phyloP scores from a whole-genome alignment of 37 sponge, comb jelly and placozoan species.

The Agelas oroides region DNA sequence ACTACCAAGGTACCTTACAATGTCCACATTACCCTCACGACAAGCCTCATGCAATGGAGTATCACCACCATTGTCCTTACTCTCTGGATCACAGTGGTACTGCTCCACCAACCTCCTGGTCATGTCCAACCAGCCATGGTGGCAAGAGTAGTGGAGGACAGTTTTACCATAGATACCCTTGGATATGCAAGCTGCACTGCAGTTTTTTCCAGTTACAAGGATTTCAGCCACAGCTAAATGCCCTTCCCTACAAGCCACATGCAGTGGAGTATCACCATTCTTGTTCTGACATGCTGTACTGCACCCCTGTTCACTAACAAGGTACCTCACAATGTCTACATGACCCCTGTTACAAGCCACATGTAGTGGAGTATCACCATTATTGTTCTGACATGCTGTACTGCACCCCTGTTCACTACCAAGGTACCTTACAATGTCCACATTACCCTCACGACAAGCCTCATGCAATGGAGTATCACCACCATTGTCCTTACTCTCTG shows the following conservation, averaged over 20 bases:
- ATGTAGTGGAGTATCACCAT: not conserved
- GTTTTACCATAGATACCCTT: not conserved
- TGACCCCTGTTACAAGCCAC: not conserved
- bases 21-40: not conserved
- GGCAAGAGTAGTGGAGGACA: not conserved
- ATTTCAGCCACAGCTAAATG: not conserved
- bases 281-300: too few species aligned
- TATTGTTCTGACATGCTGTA: too few species aligned
- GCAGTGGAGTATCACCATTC: slow-evolving; percentile 17
- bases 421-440: too few species aligned
- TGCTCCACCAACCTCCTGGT: too few species aligned
- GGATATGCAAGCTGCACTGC: not conserved
- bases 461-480: too few species aligned
- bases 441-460: too few species aligned
- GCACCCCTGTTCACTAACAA: not conserved
- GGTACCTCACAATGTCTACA: not conserved
- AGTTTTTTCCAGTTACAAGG: not conserved
- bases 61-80: too few species aligned
- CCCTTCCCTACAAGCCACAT: slow-evolving; percentile 2
- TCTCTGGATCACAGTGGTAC: too few species aligned
- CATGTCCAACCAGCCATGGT: too few species aligned
- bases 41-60: slow-evolving; percentile 27
- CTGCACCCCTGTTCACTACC: too few species aligned
- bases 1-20: not conserved
- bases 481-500: too few species aligned